phyloP scores from a whole-genome alignment of 2,797 vertebrate genomes.

The Eleutherodactylus coqui region DNA sequence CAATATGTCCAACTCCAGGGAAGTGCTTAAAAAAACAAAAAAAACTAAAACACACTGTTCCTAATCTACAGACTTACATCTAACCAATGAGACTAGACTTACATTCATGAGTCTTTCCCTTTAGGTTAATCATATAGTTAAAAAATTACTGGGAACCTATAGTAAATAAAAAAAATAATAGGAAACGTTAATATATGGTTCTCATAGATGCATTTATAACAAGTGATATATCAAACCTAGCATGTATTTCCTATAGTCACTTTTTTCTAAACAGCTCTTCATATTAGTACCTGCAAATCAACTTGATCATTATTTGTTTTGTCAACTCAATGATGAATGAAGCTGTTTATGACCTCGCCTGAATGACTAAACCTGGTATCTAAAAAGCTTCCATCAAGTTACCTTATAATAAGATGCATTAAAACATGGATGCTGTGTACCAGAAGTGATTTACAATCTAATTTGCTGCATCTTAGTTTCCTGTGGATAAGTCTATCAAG shows the following conservation, averaged over 20 bases:
- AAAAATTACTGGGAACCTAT: too few species aligned
- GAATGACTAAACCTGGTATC: background rate
- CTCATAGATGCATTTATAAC: background rate
- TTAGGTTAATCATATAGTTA: too few species aligned
- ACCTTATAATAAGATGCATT: constrained; percentile 30
- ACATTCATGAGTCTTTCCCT: too few species aligned
- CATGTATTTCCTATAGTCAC: background rate
- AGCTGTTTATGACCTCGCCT: constrained; percentile 16
- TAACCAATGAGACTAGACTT: too few species aligned
- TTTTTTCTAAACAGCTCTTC: background rate
- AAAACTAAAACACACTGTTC: too few species aligned
- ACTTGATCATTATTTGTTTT: constrained; percentile 28
- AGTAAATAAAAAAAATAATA: too few species aligned
- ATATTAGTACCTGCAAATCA: constrained; percentile 5
- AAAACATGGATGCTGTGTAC: constrained; percentile 16
- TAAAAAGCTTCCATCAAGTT: constrained; percentile 20
- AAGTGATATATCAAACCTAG: background rate
- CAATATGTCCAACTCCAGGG: too few species aligned
- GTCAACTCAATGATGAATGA: constrained; percentile 33
- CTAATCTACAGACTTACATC: too few species aligned
- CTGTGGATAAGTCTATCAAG: constrained; percentile 32
- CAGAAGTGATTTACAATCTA: constrained; percentile 38
- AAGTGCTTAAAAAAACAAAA: too few species aligned
- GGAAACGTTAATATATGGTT: background rate
- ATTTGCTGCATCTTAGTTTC: constrained; percentile 22